These are phyloP conservation scores for Steatornis caripensis DNA, from an alignment of 2,113 vertebrate genomes.

Conservation along the genomic window DNA sequence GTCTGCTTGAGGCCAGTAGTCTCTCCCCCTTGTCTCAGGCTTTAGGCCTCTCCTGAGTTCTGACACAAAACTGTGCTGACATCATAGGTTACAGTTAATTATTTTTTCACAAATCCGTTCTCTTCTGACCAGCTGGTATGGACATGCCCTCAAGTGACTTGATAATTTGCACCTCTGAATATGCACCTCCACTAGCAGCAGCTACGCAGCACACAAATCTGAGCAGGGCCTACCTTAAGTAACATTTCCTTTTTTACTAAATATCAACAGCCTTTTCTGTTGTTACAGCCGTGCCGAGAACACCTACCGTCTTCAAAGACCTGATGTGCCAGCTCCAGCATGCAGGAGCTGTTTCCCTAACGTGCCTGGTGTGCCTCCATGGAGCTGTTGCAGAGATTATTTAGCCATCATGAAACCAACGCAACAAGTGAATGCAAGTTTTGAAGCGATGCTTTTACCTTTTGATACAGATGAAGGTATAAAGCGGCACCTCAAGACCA, in stretches of 20 bases:
- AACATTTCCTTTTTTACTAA: background rate
- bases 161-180: background rate
- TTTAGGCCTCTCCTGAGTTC: background rate
- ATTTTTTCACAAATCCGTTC: background rate
- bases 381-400: background rate
- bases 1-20: background rate
- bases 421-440: background rate
- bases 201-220: accelerated
- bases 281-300: background rate
- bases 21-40: background rate
- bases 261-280: background rate
- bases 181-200: accelerated
- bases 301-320: slow-evolving; percentile 4
- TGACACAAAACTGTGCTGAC: background rate
- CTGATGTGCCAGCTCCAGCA: background rate
- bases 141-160: background rate
- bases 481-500: background rate
- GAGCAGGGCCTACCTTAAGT: background rate
- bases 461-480: slow-evolving; percentile 11
- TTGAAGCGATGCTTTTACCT: background rate
- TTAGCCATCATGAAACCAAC: background rate
- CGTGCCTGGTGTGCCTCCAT: background rate
- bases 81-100: accelerated
- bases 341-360: background rate
- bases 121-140: background rate